phyloP scores from a whole-genome alignment of 2,888 invertebrate genomes.

The Heliconius ethilla region DNA sequence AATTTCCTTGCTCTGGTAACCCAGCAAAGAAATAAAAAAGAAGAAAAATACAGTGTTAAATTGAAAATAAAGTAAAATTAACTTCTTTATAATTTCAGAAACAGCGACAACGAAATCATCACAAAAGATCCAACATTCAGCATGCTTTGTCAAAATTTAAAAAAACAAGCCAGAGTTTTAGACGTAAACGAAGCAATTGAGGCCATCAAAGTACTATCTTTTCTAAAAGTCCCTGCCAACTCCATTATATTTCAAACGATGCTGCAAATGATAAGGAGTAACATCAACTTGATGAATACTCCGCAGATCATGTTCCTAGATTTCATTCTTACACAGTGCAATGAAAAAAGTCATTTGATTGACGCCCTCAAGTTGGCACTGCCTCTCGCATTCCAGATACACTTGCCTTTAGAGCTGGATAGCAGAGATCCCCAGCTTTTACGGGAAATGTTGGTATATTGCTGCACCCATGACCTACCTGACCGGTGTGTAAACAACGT shows the following conservation, averaged over 20 bases:
- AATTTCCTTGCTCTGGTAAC: too few species aligned
- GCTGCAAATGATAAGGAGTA: constrained; percentile 83
- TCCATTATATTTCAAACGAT: constrained; percentile 83
- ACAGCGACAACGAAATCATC: constrained; percentile 63
- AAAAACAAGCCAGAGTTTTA: constrained; percentile 77
- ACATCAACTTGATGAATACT: constrained; percentile 83
- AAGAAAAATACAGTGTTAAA: too few species aligned
- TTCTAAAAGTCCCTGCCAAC: constrained; percentile 81
- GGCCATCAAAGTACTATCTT: constrained; percentile 82
- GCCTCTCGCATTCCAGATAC: constrained; percentile 85
- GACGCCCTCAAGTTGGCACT: constrained; percentile 85
- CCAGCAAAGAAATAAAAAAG: too few species aligned
- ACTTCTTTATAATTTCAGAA: background rate
- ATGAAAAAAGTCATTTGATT: constrained; percentile 79
- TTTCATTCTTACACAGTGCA: constrained; percentile 79
- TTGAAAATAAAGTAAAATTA: background rate
- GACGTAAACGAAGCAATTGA: constrained; percentile 81
- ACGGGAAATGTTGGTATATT: constrained; percentile 80
- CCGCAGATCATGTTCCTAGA: constrained; percentile 84
- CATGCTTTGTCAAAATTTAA: constrained; percentile 81
- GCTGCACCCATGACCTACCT: constrained; percentile 74
- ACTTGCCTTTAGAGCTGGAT: constrained; percentile 82
- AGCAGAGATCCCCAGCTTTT: constrained; percentile 75
- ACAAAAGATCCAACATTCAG: constrained; percentile 81
- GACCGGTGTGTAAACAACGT: constrained; percentile 78